These are phyloP conservation scores for Scotopteryx bipunctaria DNA, from an alignment of 2,888 invertebrate genomes.

Conservation along the genomic window DNA sequence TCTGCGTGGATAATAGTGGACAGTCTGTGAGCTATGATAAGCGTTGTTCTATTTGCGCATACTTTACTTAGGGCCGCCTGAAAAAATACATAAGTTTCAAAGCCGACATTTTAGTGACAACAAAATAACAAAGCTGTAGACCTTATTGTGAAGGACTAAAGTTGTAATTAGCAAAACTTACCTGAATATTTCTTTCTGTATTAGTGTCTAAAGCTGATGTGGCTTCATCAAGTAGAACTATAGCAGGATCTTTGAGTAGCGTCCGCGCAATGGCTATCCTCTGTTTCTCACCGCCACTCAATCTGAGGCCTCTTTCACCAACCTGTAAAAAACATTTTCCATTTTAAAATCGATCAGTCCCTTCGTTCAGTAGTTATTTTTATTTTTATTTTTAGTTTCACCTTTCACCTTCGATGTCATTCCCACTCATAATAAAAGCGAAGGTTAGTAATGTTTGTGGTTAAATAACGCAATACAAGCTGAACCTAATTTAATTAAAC, in stretches of 20 bases:
- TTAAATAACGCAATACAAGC: too few relatives aligned
- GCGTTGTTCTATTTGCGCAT: conserved; percentile 93
- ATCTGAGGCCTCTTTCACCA: conserved; percentile 96
- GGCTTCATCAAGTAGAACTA: conserved; percentile 97
- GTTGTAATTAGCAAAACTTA: conserved; percentile 37
- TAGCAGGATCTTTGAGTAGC: conserved; percentile 94
- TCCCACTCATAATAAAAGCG: not conserved
- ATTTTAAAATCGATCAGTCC: not conserved
- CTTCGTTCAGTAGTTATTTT: not conserved
- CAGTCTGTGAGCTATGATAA: conserved; percentile 96
- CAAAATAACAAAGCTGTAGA: not conserved
- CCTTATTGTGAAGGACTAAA: not conserved
- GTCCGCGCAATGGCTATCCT: conserved; percentile 98
- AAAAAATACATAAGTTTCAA: too few relatives aligned
- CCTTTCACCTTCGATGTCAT: too few relatives aligned
- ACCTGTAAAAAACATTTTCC: conserved; percentile 84
- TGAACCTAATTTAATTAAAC: too few relatives aligned
- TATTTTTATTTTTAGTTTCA: too few relatives aligned
- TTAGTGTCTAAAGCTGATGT: conserved; percentile 97
- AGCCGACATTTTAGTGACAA: not conserved
- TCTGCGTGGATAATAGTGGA: conserved; percentile 98
- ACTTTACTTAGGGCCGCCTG: conserved; percentile 89
- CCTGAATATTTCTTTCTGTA: conserved; percentile 95
- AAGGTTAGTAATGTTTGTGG: too few relatives aligned
- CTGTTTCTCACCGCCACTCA: conserved; percentile 99